Conservation (phyloP, 2,888 invertebrate genomes). For the Dendrolimus pini region DNA sequence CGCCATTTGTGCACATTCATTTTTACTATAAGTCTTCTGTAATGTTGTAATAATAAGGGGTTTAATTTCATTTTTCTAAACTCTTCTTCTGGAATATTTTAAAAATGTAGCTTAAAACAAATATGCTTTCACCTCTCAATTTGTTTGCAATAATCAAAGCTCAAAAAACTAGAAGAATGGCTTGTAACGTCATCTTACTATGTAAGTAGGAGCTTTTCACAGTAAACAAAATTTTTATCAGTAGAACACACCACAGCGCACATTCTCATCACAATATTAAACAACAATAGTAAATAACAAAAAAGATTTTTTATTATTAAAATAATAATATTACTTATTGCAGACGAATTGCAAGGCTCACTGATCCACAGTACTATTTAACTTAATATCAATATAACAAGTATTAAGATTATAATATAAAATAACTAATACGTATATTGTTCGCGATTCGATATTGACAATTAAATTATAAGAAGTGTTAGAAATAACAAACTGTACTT, state of each 20-base stretch:
- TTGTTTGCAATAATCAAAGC: too few species aligned
- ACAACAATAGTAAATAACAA: constrained; percentile 18
- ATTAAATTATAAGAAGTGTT: background rate
- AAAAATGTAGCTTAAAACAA: too few species aligned
- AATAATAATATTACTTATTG: constrained; percentile 13
- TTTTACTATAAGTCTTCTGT: too few species aligned
- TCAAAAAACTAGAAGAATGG: too few species aligned
- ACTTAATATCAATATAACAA: constrained; percentile 11
- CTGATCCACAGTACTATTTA: constrained; percentile 26
- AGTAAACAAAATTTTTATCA: too few species aligned
- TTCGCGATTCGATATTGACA: background rate
- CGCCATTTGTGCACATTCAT: too few species aligned
- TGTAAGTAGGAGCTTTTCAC: too few species aligned
- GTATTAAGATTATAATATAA: constrained; percentile 5
- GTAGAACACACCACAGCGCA: constrained; percentile 12
- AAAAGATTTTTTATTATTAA: constrained; percentile 21
- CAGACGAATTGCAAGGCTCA: constrained; percentile 11
- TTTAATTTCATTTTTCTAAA: too few species aligned
- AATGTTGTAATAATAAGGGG: too few species aligned
- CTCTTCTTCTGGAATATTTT: too few species aligned
- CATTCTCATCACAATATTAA: constrained; percentile 14
- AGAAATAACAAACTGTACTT: background rate
- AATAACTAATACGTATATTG: background rate
- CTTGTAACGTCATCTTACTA: too few species aligned
- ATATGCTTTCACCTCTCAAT: too few species aligned